phyloP scores from a whole-genome alignment of 2,113 vertebrate genomes.

The Hippopotamus amphibius region DNA sequence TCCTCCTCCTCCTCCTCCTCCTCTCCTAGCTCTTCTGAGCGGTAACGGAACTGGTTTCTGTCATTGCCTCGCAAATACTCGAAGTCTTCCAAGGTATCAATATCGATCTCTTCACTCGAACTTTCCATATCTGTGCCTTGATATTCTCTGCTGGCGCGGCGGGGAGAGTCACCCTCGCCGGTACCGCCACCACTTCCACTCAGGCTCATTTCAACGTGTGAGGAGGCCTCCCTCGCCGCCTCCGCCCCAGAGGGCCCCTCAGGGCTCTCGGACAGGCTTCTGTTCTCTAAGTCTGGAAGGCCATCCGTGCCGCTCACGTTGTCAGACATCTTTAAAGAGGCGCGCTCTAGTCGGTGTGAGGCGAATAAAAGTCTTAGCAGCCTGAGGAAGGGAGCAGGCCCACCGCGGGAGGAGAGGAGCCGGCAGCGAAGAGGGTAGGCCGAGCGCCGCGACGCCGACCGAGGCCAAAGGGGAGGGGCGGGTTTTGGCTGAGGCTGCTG shows the following conservation, averaged over 20 bases:
- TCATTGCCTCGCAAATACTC: slow-evolving; percentile 87
- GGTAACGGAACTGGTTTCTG: slow-evolving; percentile 79
- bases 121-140: not conserved
- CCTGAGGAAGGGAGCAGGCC: not conserved
- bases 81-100: slow-evolving; percentile 90
- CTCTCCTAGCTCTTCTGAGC: slow-evolving; percentile 46
- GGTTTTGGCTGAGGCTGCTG: rapidly evolving
- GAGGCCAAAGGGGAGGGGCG: rapidly evolving
- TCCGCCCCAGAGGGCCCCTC: slow-evolving; percentile 66
- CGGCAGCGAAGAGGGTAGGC: rapidly evolving
- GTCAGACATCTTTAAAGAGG: slow-evolving; percentile 71
- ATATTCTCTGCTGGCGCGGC: slow-evolving; percentile 1
- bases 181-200: not conserved
- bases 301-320: not conserved
- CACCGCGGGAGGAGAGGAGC: rapidly evolving
- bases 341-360: not conserved
- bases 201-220: slow-evolving; percentile 75
- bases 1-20: slow-evolving; percentile 80
- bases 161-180: not conserved
- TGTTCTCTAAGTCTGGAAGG: not conserved
- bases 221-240: slow-evolving; percentile 65
- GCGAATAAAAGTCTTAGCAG: rapidly evolving
- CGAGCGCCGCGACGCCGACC: rapidly evolving
- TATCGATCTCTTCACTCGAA: slow-evolving; percentile 84
- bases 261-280: slow-evolving; percentile 69